phyloP scores from a whole-genome alignment of 2,797 vertebrate genomes.

The Scyliorhinus canicula region DNA sequence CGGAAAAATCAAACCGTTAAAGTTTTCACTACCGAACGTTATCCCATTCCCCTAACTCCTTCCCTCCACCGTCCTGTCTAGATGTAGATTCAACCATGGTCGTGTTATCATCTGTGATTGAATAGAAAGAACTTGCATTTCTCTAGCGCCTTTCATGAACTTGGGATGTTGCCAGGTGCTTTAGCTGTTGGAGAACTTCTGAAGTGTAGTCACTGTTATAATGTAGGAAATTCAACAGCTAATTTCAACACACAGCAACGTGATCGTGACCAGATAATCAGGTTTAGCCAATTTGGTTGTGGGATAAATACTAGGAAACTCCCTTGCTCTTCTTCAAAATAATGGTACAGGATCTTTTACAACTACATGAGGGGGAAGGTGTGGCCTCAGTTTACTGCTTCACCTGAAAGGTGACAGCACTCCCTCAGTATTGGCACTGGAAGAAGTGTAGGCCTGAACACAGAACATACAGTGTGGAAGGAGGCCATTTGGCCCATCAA shows the following conservation, averaged over 20 bases:
- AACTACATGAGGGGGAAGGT: not conserved
- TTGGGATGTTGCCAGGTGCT: no score
- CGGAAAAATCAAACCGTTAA: not conserved
- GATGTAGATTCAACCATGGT: not conserved
- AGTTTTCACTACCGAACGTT: not conserved
- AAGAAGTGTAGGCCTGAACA: not conserved
- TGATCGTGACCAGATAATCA: not conserved
- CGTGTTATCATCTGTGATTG: not conserved
- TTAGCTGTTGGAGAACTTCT: no score
- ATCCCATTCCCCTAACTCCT: not conserved
- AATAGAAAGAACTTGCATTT: not conserved
- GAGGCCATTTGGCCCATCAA: no score
- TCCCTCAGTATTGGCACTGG: not conserved
- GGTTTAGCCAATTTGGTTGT: not conserved
- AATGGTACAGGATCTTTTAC: not conserved
- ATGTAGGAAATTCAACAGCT: not conserved
- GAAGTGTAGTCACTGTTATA: not conserved
- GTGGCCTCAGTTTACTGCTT: not conserved
- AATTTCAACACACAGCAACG: no score
- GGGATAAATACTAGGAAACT: not conserved
- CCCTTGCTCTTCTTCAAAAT: not conserved
- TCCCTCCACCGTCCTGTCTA: no score
- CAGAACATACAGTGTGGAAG: no score
- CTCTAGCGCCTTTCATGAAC: not conserved
- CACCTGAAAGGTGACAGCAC: not conserved